Conservation (phyloP, 2,797 vertebrate genomes). For the Propithecus perrieri region DNA sequence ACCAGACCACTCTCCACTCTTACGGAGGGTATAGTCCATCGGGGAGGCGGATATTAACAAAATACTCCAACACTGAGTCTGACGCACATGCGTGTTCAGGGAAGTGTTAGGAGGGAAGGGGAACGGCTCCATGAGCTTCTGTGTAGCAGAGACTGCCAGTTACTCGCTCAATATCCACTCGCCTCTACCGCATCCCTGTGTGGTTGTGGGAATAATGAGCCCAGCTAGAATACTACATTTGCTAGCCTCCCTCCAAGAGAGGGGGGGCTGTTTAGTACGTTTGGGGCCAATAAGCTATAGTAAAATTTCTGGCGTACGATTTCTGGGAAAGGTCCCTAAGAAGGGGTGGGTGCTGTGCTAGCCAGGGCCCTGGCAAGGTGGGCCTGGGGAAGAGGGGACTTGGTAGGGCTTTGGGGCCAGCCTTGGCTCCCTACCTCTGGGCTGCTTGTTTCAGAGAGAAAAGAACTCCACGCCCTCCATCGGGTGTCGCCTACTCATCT, state of each 20-base stretch:
- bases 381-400: not conserved
- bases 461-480: not conserved
- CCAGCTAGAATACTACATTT: not conserved
- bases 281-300: not conserved
- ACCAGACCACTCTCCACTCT: not conserved
- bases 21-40: not conserved
- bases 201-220: not conserved
- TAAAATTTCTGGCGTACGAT: not conserved
- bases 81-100: not conserved
- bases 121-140: too few relatives aligned
- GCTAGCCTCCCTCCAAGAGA: not conserved
- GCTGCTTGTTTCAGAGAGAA: not conserved
- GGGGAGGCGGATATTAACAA: too few relatives aligned
- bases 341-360: not conserved
- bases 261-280: not conserved
- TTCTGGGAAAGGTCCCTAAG: not conserved
- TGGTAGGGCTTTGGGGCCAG: too few relatives aligned
- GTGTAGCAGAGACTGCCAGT: not conserved
- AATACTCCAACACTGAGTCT: not conserved
- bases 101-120: not conserved
- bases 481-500: not conserved
- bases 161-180: not conserved
- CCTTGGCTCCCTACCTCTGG: not conserved
- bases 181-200: not conserved
- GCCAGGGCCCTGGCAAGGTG: not conserved